Evolutionary conservation across 1,140 invertebrate genomes (phyloP).

Genomic region (Drosophila subobscura): DNA sequence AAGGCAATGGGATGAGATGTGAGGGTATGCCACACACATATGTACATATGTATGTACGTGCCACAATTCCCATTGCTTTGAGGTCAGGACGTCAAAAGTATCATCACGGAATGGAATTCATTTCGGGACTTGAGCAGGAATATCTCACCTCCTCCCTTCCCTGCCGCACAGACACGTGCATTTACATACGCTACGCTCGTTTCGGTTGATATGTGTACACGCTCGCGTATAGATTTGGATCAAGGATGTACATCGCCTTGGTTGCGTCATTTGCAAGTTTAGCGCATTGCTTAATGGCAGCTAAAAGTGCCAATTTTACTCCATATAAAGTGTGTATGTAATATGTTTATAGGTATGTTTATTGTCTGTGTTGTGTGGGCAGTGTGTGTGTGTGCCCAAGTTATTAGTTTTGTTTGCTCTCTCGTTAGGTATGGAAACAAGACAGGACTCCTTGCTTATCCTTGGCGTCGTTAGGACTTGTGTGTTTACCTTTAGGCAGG

Average conservation of each 20-base stretch:
- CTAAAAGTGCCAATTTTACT: constrained; percentile 53
- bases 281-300: constrained; percentile 53
- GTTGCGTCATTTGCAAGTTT: constrained; percentile 77
- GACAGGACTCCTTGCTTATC: constrained; percentile 45
- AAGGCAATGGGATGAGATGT: constrained; percentile 13
- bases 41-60: not conserved
- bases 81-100: constrained; percentile 43
- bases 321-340: constrained; percentile 11
- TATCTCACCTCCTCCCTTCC: not conserved
- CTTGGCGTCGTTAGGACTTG: constrained; percentile 23
- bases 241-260: constrained; percentile 58
- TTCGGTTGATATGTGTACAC: constrained; percentile 3
- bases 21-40: not conserved
- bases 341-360: constrained; percentile 6
- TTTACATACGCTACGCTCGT: constrained; percentile 16
- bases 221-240: constrained; percentile 58
- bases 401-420: constrained; percentile 72
- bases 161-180: constrained; percentile 6
- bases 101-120: constrained; percentile 53
- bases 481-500: constrained; percentile 21
- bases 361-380: constrained; percentile 8
- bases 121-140: constrained; percentile 55
- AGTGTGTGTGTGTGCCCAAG: constrained; percentile 22
- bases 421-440: constrained; percentile 31
- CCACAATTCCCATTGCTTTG: constrained; percentile 29